phyloP scores from a whole-genome alignment of 2,113 vertebrate genomes.

The Colaptes auratus region DNA sequence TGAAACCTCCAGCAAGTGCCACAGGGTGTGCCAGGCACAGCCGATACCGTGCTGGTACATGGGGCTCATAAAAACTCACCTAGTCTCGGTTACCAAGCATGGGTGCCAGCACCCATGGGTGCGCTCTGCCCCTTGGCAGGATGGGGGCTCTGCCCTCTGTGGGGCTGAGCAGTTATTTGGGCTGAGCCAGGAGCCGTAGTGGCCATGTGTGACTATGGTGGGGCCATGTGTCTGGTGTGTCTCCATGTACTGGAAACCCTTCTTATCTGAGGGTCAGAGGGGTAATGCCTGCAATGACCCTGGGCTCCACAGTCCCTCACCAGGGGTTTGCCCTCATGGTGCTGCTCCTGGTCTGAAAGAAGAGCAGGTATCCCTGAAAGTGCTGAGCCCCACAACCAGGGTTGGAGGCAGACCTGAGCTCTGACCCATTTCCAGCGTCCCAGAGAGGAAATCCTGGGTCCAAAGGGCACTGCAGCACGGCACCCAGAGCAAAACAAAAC shows the following conservation, averaged over 20 bases:
- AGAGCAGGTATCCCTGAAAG: fast-evolving
- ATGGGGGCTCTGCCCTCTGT: fast-evolving
- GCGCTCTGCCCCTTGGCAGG: not conserved
- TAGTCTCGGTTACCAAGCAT: fast-evolving
- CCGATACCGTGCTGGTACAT: fast-evolving
- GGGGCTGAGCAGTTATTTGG: not conserved
- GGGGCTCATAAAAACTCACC: not conserved
- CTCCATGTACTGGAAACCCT: fast-evolving
- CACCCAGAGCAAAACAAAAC: not conserved
- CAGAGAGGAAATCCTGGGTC: not conserved
- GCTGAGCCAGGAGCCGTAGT: not conserved
- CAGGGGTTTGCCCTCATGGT: fast-evolving
- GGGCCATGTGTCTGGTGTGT: fast-evolving
- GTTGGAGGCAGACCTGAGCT: not conserved
- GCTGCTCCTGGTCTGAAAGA: fast-evolving
- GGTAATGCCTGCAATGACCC: not conserved
- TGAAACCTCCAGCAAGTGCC: not conserved
- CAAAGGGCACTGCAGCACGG: not conserved
- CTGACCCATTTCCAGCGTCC: not conserved
- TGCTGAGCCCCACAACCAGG: not conserved
- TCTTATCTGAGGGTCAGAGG: not conserved
- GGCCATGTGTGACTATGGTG: fast-evolving
- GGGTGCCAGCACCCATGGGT: fast-evolving
- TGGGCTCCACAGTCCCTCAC: fast-evolving
- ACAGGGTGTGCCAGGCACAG: not conserved